Conservation (phyloP, 2,888 invertebrate genomes). For the Tigriopus californicus region DNA sequence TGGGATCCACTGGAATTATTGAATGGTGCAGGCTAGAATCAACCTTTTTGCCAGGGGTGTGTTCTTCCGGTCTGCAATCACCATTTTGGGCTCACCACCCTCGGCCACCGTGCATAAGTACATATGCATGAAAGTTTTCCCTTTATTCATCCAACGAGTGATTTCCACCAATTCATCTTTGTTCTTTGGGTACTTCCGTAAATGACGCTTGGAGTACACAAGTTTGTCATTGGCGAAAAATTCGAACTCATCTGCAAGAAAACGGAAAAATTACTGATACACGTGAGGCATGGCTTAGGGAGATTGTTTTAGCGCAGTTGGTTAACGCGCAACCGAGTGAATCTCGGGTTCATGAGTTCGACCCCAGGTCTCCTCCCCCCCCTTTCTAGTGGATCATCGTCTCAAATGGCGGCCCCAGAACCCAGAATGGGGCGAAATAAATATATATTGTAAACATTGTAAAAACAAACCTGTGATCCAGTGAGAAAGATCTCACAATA, state of each 20-base stretch:
- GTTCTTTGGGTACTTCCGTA: conserved; percentile 1
- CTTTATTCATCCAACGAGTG: conserved; percentile 4
- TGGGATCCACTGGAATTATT: background rate
- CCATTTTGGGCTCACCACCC: conserved; percentile 14
- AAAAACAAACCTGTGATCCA: too few species aligned
- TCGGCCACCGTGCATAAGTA: conserved; percentile 9
- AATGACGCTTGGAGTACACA: background rate
- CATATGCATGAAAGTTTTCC: conserved; percentile 13
- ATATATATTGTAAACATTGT: too few species aligned
- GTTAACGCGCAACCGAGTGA: too few species aligned
- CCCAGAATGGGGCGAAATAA: too few species aligned
- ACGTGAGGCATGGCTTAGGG: too few species aligned
- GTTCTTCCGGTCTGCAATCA: conserved; percentile 2
- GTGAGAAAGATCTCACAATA: too few species aligned
- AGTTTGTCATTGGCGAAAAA: conserved; percentile 8
- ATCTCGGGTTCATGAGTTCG: too few species aligned
- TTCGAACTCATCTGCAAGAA: conserved; percentile 10
- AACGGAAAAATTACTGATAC: too few species aligned
- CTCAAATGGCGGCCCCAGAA: too few species aligned
- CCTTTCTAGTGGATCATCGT: too few species aligned
- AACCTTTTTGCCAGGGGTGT: conserved; percentile 4
- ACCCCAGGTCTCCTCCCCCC: too few species aligned
- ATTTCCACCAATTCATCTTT: conserved; percentile 9
- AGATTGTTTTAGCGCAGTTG: too few species aligned
- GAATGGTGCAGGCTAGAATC: conserved; percentile 5